Percentiles rank a stretch among this genome's conserved stretches.
Evolutionary conservation across 2,888 invertebrate genomes (phyloP).

Genomic region (Laothoe populi): DNA sequence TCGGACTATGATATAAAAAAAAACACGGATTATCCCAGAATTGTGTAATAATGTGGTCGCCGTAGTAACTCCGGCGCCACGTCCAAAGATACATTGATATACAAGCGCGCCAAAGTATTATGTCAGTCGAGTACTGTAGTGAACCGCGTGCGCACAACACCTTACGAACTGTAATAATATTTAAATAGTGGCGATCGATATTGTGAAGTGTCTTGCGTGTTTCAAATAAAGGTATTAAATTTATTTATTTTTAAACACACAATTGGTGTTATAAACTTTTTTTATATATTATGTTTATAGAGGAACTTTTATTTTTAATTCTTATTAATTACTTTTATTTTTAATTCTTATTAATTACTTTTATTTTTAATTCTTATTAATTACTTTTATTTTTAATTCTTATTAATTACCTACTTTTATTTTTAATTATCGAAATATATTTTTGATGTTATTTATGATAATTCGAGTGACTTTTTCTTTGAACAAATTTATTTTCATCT

Average conservation of each 20-base stretch:
- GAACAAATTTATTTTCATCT: no score
- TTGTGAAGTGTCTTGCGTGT: conserved; percentile 30
- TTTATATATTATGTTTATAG: background rate
- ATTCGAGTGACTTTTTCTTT: no score
- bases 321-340: background rate
- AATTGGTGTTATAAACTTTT: background rate
- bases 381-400: no score
- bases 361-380: no score
- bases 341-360: no score
- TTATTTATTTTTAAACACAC: background rate
- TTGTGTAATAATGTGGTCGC: conserved; percentile 38
- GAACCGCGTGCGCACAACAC: conserved; percentile 47
- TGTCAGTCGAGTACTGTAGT: conserved; percentile 43
- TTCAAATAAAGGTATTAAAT: conserved; percentile 7
- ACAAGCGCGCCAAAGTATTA: conserved; percentile 38
- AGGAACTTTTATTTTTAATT: no score
- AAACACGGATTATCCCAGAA: conserved; percentile 4
- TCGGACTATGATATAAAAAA: no score
- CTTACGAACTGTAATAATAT: background rate
- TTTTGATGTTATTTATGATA: no score
- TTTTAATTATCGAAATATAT: no score
- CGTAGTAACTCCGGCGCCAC: conserved; percentile 40
- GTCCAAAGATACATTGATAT: conserved; percentile 49
- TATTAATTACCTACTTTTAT: no score
- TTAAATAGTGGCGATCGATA: conserved; percentile 28